phyloP scores from a whole-genome alignment of 1,140 invertebrate species.

The Trachelipus rathkii region DNA sequence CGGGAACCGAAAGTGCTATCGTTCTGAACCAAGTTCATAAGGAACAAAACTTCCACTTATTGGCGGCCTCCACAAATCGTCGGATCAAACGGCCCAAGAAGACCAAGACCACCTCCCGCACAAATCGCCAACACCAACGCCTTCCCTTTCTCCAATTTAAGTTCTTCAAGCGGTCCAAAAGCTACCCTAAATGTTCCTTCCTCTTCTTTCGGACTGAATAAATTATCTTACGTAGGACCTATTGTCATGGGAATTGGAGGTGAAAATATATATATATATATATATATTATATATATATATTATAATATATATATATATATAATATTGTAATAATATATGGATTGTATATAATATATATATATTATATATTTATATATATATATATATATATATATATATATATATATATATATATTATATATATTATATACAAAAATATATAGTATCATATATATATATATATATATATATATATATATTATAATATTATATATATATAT shows the following conservation, averaged over 20 bases:
- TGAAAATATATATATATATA: constrained; percentile 49
- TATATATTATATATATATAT: too few species aligned
- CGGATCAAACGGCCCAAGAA: neutral
- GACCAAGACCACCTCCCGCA: neutral
- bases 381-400: too few species aligned
- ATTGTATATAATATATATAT: too few species aligned
- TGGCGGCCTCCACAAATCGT: neutral
- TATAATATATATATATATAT: too few species aligned
- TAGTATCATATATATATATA: too few species aligned
- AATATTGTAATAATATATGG: too few species aligned
- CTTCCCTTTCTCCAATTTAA: neutral
- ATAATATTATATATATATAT: too few species aligned
- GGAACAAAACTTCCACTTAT: neutral
- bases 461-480: too few species aligned
- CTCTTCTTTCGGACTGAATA: constrained; percentile 69
- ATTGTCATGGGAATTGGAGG: constrained; percentile 90
- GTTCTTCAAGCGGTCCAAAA: neutral
- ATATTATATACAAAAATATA: too few species aligned
- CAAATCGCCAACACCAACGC: neutral
- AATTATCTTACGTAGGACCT: constrained; percentile 83
- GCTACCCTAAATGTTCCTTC: constrained; percentile 27
- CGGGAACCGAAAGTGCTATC: neutral
- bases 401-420: too few species aligned
- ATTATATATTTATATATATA: too few species aligned
- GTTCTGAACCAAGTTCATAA: neutral